These are phyloP conservation scores for Seira ritae DNA, from an alignment of 2,888 invertebrate species.

Conservation along the genomic window DNA sequence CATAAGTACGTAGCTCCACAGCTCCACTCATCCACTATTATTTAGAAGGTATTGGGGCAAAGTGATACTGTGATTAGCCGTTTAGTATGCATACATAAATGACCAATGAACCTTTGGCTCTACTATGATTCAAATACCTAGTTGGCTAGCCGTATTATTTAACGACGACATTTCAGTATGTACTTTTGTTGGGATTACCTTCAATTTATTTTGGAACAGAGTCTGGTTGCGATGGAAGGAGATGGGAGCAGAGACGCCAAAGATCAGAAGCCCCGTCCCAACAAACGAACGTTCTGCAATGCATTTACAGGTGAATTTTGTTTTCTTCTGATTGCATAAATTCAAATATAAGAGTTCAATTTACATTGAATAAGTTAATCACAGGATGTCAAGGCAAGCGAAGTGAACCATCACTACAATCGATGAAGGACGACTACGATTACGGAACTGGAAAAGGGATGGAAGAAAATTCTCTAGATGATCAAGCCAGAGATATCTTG, in stretches of 20 bases:
- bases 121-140: no score
- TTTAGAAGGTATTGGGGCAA: no score
- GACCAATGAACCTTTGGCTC: no score
- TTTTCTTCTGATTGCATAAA: no score
- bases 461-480: conserved; percentile 78
- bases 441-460: conserved; percentile 45
- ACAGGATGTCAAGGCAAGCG: conserved; percentile 67
- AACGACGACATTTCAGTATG: no score
- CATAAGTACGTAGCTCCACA: no score
- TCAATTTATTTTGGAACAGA: no score
- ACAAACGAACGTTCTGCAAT: conserved; percentile 90
- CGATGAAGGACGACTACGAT: conserved; percentile 60
- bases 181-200: no score
- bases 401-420: conserved; percentile 44
- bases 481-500: conserved; percentile 86
- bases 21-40: no score
- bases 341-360: background rate
- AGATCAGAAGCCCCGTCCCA: conserved; percentile 62
- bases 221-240: conserved; percentile 67
- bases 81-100: no score
- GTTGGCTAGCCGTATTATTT: no score
- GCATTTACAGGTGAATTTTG: conserved; percentile 86
- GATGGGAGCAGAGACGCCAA: conserved; percentile 56
- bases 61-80: no score
- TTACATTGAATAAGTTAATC: background rate